These are phyloP conservation scores for Syncerus caffer DNA, from an alignment of 2,797 vertebrate species.

Conservation along the genomic window DNA sequence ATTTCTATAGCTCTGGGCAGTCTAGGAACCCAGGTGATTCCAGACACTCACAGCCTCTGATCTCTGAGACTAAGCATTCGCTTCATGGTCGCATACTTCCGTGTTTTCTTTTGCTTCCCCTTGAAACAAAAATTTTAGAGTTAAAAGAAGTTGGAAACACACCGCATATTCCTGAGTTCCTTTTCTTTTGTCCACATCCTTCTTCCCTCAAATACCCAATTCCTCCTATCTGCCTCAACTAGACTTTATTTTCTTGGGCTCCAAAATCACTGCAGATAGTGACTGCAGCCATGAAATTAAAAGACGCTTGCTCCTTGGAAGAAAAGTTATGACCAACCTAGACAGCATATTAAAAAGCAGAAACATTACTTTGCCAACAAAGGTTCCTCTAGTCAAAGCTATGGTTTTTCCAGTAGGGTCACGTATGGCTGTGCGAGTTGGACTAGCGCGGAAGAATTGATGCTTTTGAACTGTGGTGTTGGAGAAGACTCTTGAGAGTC, in stretches of 20 bases:
- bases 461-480: background rate
- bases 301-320: background rate
- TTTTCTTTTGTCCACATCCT: background rate
- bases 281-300: background rate
- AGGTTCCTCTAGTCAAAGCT: background rate
- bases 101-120: constrained; percentile 94
- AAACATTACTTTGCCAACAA: background rate
- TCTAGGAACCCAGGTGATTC: background rate
- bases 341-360: background rate
- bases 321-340: background rate
- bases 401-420: background rate
- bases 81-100: constrained; percentile 95
- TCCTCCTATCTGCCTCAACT: background rate
- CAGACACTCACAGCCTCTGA: constrained; percentile 89
- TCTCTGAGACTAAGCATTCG: constrained; percentile 95
- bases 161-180: background rate
- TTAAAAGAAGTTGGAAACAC: constrained; percentile 31
- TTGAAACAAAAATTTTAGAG: constrained; percentile 75
- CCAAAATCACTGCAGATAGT: background rate
- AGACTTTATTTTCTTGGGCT: background rate
- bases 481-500: background rate
- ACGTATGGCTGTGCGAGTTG: background rate
- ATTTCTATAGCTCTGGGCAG: background rate
- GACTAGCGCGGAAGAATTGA: background rate
- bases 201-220: background rate